A percentile compares a stretch with the other conserved stretches of the same genome.
Evolutionary conservation across 2,888 invertebrate species (phyloP).

Genomic region (Cryptophagus acutangulus): DNA sequence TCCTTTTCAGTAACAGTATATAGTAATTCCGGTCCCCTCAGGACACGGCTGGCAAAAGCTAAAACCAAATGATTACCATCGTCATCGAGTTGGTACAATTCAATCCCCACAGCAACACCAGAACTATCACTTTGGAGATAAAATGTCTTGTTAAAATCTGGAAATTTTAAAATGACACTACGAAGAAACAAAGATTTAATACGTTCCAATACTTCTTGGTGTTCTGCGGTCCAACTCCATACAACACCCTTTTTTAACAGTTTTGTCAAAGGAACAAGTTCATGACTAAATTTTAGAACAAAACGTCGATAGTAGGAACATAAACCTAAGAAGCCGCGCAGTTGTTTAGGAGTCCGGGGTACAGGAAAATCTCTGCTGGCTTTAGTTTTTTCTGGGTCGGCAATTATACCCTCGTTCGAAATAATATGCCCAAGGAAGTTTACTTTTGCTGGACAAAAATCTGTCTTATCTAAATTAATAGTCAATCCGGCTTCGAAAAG

Average conservation of each 20-base stretch:
- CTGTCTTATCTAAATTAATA: slow-evolving; percentile 27
- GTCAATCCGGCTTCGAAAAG: slow-evolving; percentile 26
- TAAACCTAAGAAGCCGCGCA: slow-evolving; percentile 20
- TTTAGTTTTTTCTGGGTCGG: slow-evolving; percentile 22
- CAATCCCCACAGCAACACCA: slow-evolving; percentile 14
- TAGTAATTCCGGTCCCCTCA: slow-evolving; percentile 15
- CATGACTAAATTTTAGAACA: slow-evolving; percentile 16
- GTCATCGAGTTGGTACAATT: slow-evolving; percentile 10
- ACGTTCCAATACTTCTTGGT: slow-evolving; percentile 16
- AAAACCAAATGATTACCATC: slow-evolving; percentile 13
- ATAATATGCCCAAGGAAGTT: slow-evolving; percentile 28
- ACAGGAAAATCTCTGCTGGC: slow-evolving; percentile 16
- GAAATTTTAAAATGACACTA: slow-evolving; percentile 18
- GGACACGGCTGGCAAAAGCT: slow-evolving; percentile 16
- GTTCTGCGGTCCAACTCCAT: slow-evolving; percentile 16
- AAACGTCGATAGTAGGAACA: slow-evolving; percentile 21
- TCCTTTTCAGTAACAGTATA: slow-evolving; percentile 24
- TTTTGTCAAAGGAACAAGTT: slow-evolving; percentile 13
- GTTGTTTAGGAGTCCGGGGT: slow-evolving; percentile 15
- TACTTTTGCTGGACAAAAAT: slow-evolving; percentile 19
- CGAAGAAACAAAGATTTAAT: slow-evolving; percentile 17
- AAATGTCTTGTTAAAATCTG: slow-evolving; percentile 15
- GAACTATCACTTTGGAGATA: slow-evolving; percentile 19
- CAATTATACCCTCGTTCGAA: slow-evolving; percentile 19
- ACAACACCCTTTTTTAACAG: slow-evolving; percentile 16